Base-by-base conservation (phyloP, 35 echinoderm and acorn worm genomes). In the Ptychodera flava region DNA sequence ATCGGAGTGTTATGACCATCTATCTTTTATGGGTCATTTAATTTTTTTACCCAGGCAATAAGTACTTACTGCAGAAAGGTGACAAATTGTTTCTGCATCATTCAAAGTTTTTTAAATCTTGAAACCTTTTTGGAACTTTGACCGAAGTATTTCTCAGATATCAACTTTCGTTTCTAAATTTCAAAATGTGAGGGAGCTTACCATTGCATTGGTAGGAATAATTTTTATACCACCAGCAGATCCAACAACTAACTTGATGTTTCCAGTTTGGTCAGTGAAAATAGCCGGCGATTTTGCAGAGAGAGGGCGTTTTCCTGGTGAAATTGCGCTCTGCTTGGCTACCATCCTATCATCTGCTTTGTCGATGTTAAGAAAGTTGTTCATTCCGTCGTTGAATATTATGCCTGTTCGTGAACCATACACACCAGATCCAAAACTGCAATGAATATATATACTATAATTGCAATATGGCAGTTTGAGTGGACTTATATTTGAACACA, bases 321-420 rank as follows among this genome's bases (percentile, higher is more conserved):
- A 2, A 31, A 92, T 78, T 92, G 88, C 30, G 77, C 80, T 37
- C n/a, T 14, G 30, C 22, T 34, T 0, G 28, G 45, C 28, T 32
- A 34, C 31, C 35, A 34, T 31, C 14, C 12, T 34, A 14, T 81
- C 31, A 1, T 37, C 38, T 0, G 75, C 30, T 32, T 22, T 30
- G n/a, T 92, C 33, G 36, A 31, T 30, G 14, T 27, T 77, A 35
- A 15, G 29, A 38, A 92, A 92, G 33, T 92, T 81, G 1, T 34
- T 33, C 91, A 92, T 92, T 16, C 83, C 34, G 33, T 89, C 88
- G 87, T 92, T 92, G 81, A 38, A 88, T 36, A 92, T 85, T 22
- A 92, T 84, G 31, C 91, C 91, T 1, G 91, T 87, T 12, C 37
- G 35, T 1, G 34, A 31, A 0, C 86, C 88, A 45, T 80, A 36